These are phyloP conservation scores for Ambastaia sidthimunki DNA, from an alignment of 2,797 vertebrate species.

Conservation along the genomic window DNA sequence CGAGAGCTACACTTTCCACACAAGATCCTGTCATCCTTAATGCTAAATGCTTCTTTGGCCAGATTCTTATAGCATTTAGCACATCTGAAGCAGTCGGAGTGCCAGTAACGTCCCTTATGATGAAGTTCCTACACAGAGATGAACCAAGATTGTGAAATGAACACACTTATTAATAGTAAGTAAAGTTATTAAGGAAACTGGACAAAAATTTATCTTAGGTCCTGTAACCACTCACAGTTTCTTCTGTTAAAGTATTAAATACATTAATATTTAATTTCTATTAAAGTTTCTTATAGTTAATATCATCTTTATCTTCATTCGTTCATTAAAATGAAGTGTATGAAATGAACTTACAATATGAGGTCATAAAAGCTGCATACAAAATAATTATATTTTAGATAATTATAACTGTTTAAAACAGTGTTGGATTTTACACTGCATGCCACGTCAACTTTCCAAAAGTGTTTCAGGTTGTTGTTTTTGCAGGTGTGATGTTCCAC, in stretches of 20 bases:
- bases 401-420: too few species aligned
- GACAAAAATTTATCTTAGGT: neutral
- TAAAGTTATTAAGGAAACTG: neutral
- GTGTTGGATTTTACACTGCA: too few species aligned
- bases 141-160: neutral
- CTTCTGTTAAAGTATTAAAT: too few species aligned
- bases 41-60: constrained; percentile 92
- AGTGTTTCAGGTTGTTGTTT: neutral
- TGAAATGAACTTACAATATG: too few species aligned
- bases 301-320: too few species aligned
- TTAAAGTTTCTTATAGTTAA: too few species aligned
- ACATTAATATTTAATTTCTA: too few species aligned
- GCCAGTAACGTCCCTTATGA: constrained; percentile 94
- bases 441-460: too few species aligned
- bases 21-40: constrained; percentile 91
- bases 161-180: neutral
- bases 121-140: constrained; percentile 85
- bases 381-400: too few species aligned
- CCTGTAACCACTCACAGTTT: too few species aligned
- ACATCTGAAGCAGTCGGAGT: constrained; percentile 92
- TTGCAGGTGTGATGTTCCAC: neutral
- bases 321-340: too few species aligned
- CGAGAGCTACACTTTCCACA: constrained; percentile 88
- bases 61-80: constrained; percentile 90
- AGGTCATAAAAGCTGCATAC: too few species aligned